Evolutionary conservation across 2,888 invertebrate genomes (phyloP).

Genomic region (Philereme transversata): DNA sequence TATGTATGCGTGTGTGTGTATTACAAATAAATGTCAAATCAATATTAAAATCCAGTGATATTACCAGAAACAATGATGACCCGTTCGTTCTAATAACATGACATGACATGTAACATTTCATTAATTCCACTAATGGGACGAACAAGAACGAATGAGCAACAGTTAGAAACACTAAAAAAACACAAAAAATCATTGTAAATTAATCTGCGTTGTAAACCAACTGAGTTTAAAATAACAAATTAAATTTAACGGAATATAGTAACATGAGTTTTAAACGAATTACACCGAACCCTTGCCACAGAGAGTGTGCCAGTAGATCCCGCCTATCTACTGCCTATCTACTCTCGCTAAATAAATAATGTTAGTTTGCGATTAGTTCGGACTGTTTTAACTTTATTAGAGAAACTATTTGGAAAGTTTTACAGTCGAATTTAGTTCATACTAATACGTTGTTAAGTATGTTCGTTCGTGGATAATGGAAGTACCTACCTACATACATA

Average conservation of each 20-base stretch:
- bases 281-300: slow-evolving; percentile 17
- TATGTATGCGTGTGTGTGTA: too few relatives aligned
- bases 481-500: too few relatives aligned
- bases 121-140: too few relatives aligned
- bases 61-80: too few relatives aligned
- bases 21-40: too few relatives aligned
- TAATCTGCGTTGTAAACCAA: background rate
- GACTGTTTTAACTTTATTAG: slow-evolving; percentile 35
- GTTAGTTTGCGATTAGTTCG: slow-evolving; percentile 30
- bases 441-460: background rate
- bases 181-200: too few relatives aligned
- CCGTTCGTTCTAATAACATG: too few relatives aligned
- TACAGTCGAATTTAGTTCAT: slow-evolving; percentile 14
- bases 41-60: too few relatives aligned
- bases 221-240: slow-evolving; percentile 10
- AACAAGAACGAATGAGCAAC: too few relatives aligned
- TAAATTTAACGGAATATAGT: slow-evolving; percentile 21
- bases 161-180: too few relatives aligned
- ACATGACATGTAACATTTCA: too few relatives aligned
- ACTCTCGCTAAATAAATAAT: slow-evolving; percentile 34
- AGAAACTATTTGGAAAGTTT: slow-evolving; percentile 21
- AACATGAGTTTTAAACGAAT: slow-evolving; percentile 23
- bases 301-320: background rate
- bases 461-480: background rate
- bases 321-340: slow-evolving; percentile 1